Conservation (phyloP, 2,113 vertebrate genomes). For the Amphilophus citrinellus region DNA sequence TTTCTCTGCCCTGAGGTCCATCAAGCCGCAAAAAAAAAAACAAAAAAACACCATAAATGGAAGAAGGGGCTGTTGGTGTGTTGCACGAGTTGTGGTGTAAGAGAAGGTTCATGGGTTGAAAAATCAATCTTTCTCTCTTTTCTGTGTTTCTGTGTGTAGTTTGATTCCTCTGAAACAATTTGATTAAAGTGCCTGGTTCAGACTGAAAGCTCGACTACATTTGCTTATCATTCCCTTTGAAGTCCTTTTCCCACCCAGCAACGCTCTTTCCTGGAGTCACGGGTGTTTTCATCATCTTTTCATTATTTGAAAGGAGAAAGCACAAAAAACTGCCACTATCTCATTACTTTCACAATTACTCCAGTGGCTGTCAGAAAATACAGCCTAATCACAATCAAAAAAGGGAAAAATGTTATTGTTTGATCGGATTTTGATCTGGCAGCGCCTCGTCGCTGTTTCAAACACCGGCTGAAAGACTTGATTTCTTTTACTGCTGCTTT, state of each 20-base stretch:
- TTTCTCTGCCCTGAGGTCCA: constrained; percentile 22
- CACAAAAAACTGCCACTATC: constrained; percentile 47
- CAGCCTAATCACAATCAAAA: constrained; percentile 74
- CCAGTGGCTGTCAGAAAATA: constrained; percentile 74
- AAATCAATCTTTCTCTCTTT: constrained; percentile 38
- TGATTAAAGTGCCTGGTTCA: constrained; percentile 74
- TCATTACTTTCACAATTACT: constrained; percentile 79
- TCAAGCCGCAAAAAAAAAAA: not conserved
- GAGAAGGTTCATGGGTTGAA: constrained; percentile 34
- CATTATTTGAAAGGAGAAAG: constrained; percentile 59
- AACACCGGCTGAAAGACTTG: constrained; percentile 61
- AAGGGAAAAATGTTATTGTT: constrained; percentile 74
- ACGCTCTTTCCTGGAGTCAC: constrained; percentile 66
- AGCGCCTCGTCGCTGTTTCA: constrained; percentile 51
- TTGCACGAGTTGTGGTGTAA: not conserved
- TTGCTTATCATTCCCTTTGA: constrained; percentile 78
- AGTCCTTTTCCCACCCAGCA: constrained; percentile 60
- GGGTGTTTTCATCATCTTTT: constrained; percentile 71
- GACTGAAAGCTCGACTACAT: constrained; percentile 70
- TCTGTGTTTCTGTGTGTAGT: constrained; percentile 57
- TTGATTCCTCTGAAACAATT: constrained; percentile 76
- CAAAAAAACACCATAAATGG: not conserved
- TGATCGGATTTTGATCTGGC: constrained; percentile 75
- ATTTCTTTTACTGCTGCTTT: constrained; percentile 68
- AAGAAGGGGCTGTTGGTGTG: constrained; percentile 25